These are phyloP conservation scores for Acleris holmiana DNA, from an alignment of 2,888 invertebrate species.

Conservation along the genomic window DNA sequence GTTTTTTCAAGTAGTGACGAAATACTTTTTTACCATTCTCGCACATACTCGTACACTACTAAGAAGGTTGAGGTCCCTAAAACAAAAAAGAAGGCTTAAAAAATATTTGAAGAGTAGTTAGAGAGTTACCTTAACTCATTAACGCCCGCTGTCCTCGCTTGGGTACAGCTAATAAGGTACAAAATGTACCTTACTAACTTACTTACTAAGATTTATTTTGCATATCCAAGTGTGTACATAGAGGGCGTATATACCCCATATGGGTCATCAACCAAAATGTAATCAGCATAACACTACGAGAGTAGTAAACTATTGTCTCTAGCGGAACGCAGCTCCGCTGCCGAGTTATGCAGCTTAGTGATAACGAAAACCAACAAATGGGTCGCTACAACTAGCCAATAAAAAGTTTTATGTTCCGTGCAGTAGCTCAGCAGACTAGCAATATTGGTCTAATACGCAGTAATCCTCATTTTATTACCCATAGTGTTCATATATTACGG, in stretches of 20 bases:
- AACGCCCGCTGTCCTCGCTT: no score
- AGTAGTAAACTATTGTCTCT: slow-evolving; percentile 6
- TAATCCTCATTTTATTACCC: slow-evolving; percentile 38
- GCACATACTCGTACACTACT: no score
- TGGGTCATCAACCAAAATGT: slow-evolving; percentile 20
- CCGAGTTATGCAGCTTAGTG: slow-evolving; percentile 15
- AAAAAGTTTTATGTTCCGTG: slow-evolving; percentile 62
- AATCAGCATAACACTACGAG: slow-evolving; percentile 12
- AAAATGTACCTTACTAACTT: no score
- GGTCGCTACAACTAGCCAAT: slow-evolving; percentile 59
- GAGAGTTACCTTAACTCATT: slow-evolving; percentile 4
- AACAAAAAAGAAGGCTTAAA: no score
- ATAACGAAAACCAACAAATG: slow-evolving; percentile 48
- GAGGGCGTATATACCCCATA: no score
- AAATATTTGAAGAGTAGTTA: not conserved
- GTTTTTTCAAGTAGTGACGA: no score
- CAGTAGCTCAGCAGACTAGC: slow-evolving; percentile 54
- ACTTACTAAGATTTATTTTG: no score
- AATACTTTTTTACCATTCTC: no score
- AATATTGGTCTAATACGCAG: slow-evolving; percentile 48
- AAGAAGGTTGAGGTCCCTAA: no score
- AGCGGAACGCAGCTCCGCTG: not conserved
- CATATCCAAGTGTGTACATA: no score
- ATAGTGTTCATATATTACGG: slow-evolving; percentile 15
- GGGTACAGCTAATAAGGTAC: no score